Conservation (phyloP, 2,113 vertebrate genomes). For the Nyctereutes procyonoides region DNA sequence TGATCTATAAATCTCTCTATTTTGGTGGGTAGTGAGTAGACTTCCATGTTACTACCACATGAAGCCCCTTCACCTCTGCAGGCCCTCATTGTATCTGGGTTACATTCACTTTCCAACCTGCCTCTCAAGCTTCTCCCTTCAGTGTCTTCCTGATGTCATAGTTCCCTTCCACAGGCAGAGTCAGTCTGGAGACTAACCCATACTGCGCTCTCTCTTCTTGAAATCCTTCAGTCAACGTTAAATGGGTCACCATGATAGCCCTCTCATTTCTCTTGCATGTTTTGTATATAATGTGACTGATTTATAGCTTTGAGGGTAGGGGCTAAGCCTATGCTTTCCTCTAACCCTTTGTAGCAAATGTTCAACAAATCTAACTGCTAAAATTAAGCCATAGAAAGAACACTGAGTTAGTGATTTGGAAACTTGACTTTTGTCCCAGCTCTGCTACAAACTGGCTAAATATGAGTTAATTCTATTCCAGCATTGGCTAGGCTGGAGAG, state of each 20-base stretch:
- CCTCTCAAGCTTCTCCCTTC: neutral
- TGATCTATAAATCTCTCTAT: neutral
- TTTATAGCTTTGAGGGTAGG: neutral
- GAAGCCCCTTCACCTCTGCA: neutral
- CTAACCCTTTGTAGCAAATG: neutral
- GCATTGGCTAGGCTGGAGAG: neutral
- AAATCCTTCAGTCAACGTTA: neutral
- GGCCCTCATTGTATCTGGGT: neutral
- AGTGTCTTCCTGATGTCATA: neutral
- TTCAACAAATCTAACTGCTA: neutral
- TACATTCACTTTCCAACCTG: neutral
- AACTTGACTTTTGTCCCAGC: neutral
- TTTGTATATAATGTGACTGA: neutral
- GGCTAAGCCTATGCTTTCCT: neutral
- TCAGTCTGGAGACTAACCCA: neutral
- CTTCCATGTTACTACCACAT: neutral
- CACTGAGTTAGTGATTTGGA: neutral
- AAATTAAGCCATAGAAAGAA: constrained; percentile 1
- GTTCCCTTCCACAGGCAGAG: neutral
- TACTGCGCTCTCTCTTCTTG: neutral
- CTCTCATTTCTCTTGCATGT: neutral
- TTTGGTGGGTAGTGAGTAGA: neutral
- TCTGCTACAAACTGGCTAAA: constrained; percentile 3
- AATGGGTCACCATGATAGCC: neutral
- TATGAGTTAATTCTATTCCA: neutral